A percentile compares a stretch with the other conserved stretches of the same genome.
phyloP scores from a whole-genome alignment of 2,113 vertebrate species.

The Mus musculus region GRCm39 chr16:86646001-86646500 shows the following conservation, averaged over 20 bases:
- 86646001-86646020: neutral
- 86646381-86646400: slow-evolving; percentile 38
- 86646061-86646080: neutral
- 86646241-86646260: neutral
- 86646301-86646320: neutral
- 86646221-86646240: neutral
- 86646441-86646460: slow-evolving; percentile 56
- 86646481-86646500: slow-evolving; percentile 68
- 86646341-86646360: neutral
- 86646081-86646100: slow-evolving; percentile 3
- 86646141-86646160: neutral
- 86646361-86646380: slow-evolving; percentile 3
- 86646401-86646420: slow-evolving; percentile 57
- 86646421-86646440: slow-evolving; percentile 57
- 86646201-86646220: neutral
- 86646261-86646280: neutral
- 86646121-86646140: neutral
- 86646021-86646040: neutral
- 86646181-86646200: neutral
- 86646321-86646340: neutral
- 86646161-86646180: neutral
- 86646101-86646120: neutral
- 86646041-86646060: neutral
- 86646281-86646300: neutral
- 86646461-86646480: slow-evolving; percentile 49